Evolutionary conservation across 2,888 invertebrate species (phyloP), one percentile per base, ranked within the genome.

Genomic region (Spisula subtruncata): DNA sequence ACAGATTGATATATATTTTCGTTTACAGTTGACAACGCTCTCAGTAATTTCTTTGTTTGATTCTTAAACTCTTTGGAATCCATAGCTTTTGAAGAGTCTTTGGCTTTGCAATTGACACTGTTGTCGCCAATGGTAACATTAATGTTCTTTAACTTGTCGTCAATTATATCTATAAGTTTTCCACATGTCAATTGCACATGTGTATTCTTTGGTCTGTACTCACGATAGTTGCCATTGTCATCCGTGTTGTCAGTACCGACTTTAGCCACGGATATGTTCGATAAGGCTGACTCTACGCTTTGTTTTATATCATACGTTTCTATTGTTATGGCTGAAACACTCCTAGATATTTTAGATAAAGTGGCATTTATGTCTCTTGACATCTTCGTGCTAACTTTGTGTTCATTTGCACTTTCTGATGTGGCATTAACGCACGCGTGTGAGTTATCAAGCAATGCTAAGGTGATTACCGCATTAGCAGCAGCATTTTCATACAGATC

Each of bases 1-100:
- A 94, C 94, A 8, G 95, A 94, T 75, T 95, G 94, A 66, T 93
- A 92, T 18, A 95, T 92, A 83, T 95, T 94, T 25, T 91, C 93
- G 18, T 95, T 95, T 75, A 95, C 93, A 29, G 93, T 93, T 10
- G 92, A 85, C 18, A 95, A 83, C 10, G 94, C 93, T 60, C 90
- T 89, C 82, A 94, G 90, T 18, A 95, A 91, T 29, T 88, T 91
- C n/a, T 88, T 88, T 14, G 90, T 89, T 35, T 92, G 92, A n/a
- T 89, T 91, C 71, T 88, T 87, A 54, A 91, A 92, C n/a, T 91
- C 87, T 35, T 71, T 83, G 0, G 90, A 88, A 85, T 84, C 80
- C 14, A 81, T 60, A 5, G 84, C 71, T n/a, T 81, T 84, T 6
- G 41, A 25, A 71, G 83, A 82, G 46, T 87, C 82, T 32, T 90